Base-by-base conservation (phyloP, 2,113 vertebrate genomes). In the Pteronura brasiliensis region DNA sequence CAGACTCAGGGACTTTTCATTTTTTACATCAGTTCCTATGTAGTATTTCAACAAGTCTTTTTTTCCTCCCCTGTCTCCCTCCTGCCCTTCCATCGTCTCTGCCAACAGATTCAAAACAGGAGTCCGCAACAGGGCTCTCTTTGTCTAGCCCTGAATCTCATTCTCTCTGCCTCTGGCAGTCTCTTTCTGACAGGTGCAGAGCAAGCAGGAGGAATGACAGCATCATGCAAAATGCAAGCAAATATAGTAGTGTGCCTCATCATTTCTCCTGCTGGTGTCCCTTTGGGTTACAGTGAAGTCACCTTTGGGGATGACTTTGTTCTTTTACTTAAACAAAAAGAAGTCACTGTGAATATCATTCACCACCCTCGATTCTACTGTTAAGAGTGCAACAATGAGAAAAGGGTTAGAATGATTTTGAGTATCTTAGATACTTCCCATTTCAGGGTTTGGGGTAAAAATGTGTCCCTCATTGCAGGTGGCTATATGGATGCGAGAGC, bases 1-100 rank as follows among this genome's bases (percentile, higher is more conserved):
- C 90, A 94, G 96, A 97, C 93, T 93, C 87, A 79, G 92, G 80
- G 97, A 96, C 87, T 97, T 96, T 93, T 90, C 93, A 85, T 77
- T 96, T 97, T 93, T 93, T 79, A 74, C 42, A 57, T 57, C 80
- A 67, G 10, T 88, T 92, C 92, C 83, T 52, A 27, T 52, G 31
- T 83, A 89, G 90, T 80, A 27, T 96, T 98, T 95, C 74, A 95
- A 57, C 96, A 96, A 88, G 94, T 97, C 97, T 90, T 88, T 63
- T 67, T 86, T 47, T 63, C 59, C 71, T 82, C 61, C 88, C 44
- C 49, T 12, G 67, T 23, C 86, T 85, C 67, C 25, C 52, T 94
- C 20, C 9, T 69, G 89, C 29, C 88, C 63, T 95, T 81, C 67
- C 47, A 0, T 0, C 4, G 0, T 85, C 81, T 57, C 72, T 79